Conservation (phyloP, 2,797 vertebrate species). For the Enteromius paludinosus region DNA sequence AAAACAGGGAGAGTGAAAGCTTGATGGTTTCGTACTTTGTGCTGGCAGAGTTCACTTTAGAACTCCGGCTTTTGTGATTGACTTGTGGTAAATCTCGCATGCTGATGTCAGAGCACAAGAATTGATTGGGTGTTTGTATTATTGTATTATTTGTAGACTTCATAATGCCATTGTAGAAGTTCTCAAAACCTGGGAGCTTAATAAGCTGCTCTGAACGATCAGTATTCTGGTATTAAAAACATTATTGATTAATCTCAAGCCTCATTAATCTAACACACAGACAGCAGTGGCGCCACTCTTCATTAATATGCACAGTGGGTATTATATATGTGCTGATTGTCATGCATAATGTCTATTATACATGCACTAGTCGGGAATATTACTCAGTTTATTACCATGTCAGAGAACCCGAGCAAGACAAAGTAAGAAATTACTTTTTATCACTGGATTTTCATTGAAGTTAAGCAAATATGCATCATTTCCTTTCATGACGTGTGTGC, state of each 20-base stretch:
- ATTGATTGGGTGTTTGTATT: conserved; percentile 2
- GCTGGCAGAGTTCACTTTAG: conserved; percentile 34
- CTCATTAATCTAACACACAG: conserved; percentile 47
- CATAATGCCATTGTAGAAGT: not conserved
- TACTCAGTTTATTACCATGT: not conserved
- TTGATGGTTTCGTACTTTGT: conserved; percentile 25
- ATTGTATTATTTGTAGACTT: not conserved
- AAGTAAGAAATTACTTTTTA: not conserved
- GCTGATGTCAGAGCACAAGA: not conserved
- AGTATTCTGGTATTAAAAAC: conserved; percentile 30
- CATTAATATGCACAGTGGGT: conserved; percentile 49
- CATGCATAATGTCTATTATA: conserved; percentile 48
- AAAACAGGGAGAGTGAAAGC: conserved; percentile 28
- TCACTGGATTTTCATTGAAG: not conserved
- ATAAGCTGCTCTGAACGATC: not conserved
- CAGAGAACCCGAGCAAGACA: not conserved
- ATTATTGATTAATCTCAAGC: conserved; percentile 49
- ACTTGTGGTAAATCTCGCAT: conserved; percentile 7
- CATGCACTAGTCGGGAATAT: not conserved
- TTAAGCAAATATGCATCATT: conserved; percentile 23
- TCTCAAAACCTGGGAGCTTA: not conserved
- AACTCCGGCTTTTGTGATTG: conserved; percentile 11
- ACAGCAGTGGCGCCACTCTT: conserved; percentile 46
- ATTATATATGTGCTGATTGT: conserved; percentile 40
- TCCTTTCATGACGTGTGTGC: conserved; percentile 32